phyloP scores from a whole-genome alignment of 2,888 invertebrate species.

The Leptothorax acervorum region DNA sequence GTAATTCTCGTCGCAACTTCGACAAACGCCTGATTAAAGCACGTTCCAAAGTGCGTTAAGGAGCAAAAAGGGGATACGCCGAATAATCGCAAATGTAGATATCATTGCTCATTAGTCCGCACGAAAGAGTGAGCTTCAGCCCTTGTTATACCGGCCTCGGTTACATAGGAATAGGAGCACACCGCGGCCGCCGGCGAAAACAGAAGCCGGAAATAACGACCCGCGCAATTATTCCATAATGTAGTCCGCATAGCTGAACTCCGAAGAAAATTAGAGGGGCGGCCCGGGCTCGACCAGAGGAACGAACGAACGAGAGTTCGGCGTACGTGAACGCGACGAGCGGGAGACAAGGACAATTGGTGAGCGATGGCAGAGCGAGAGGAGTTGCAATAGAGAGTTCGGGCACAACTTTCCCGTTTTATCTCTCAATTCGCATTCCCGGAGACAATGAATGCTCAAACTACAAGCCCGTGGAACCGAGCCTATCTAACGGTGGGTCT shows the following conservation, averaged over 20 bases:
- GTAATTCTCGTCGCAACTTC: conserved; percentile 41
- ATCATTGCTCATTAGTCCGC: conserved; percentile 66
- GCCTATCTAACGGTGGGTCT: conserved; percentile 79
- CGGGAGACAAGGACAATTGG: conserved; percentile 58
- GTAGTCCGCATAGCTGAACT: conserved; percentile 82
- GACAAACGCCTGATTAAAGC: conserved; percentile 54
- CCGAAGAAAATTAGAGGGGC: conserved; percentile 82
- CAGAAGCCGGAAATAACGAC: conserved; percentile 77
- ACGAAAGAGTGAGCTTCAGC: conserved; percentile 57
- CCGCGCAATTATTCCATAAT: conserved; percentile 83
- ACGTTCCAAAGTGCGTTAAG: conserved; percentile 46
- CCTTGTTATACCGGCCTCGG: conserved; percentile 64
- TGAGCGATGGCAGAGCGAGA: conserved; percentile 61
- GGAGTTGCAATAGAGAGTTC: conserved; percentile 61
- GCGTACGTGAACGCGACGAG: conserved; percentile 70
- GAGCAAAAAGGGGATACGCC: conserved; percentile 44
- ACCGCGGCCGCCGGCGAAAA: conserved; percentile 70
- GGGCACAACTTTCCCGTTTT: conserved; percentile 82
- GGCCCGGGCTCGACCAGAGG: conserved; percentile 66
- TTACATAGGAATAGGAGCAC: conserved; percentile 67
- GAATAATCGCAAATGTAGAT: conserved; percentile 61
- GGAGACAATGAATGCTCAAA: conserved; percentile 81
- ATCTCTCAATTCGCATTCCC: conserved; percentile 84
- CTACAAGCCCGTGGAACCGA: conserved; percentile 78
- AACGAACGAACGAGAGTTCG: conserved; percentile 73